phyloP scores from a whole-genome alignment of 1,140 invertebrate genomes.

The Nephotettix cincticeps region DNA sequence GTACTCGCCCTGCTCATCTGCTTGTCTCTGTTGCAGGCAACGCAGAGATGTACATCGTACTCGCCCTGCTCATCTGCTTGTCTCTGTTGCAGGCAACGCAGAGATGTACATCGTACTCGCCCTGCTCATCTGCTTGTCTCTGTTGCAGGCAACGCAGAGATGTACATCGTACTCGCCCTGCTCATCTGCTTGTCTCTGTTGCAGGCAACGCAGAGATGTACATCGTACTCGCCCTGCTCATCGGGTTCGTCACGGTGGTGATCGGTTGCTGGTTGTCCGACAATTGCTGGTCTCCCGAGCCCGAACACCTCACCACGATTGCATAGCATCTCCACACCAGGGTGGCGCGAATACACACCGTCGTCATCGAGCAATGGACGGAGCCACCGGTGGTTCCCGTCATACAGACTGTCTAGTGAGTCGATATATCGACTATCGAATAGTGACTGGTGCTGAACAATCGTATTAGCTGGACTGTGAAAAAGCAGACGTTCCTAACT shows the following conservation, averaged over 20 bases:
- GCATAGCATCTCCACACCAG: slow-evolving; percentile 54
- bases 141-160: slow-evolving; percentile 64
- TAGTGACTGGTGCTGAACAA: too few species aligned
- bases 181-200: slow-evolving; percentile 59
- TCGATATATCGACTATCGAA: too few species aligned
- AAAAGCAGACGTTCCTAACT: too few species aligned
- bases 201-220: slow-evolving; percentile 70
- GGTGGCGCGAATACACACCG: slow-evolving; percentile 12
- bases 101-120: slow-evolving; percentile 70
- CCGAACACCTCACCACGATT: slow-evolving; percentile 61
- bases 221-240: slow-evolving; percentile 67
- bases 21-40: slow-evolving; percentile 58
- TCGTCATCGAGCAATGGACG: slow-evolving; percentile 17
- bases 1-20: slow-evolving; percentile 67
- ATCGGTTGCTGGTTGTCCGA: slow-evolving; percentile 72
- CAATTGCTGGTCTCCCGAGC: slow-evolving; percentile 72
- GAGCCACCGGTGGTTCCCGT: slow-evolving; percentile 9
- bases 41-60: slow-evolving; percentile 68
- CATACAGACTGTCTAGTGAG: slow-evolving; percentile 11
- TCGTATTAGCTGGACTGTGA: too few species aligned
- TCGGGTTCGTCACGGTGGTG: slow-evolving; percentile 67
- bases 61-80: slow-evolving; percentile 67
- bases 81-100: slow-evolving; percentile 59
- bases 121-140: slow-evolving; percentile 60
- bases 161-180: slow-evolving; percentile 68